These are phyloP conservation scores for Yoshiicerus persimilis DNA, from an alignment of 1,140 invertebrate genomes.

Conservation along the genomic window DNA sequence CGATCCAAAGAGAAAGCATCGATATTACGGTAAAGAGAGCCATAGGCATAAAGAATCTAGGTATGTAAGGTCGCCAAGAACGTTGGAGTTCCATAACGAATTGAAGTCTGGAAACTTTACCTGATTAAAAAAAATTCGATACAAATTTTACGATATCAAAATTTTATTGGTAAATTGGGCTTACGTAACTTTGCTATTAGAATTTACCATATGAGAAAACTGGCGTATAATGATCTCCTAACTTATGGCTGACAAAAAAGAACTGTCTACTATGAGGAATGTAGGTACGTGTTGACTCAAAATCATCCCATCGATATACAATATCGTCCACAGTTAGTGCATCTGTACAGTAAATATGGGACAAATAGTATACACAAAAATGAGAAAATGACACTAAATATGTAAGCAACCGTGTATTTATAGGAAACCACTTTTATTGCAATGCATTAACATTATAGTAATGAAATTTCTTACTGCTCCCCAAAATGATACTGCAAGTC, in stretches of 20 bases:
- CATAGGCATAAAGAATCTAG: not conserved
- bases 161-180: not conserved
- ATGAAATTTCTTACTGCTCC: constrained; percentile 1
- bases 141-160: not conserved
- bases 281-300: not conserved
- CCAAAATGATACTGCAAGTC: not conserved
- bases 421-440: too few species aligned
- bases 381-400: not conserved
- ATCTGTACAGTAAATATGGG: not conserved
- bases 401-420: too few species aligned
- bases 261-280: not conserved
- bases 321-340: not conserved
- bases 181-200: not conserved
- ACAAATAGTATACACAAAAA: not conserved
- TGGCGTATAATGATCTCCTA: not conserved
- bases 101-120: not conserved
- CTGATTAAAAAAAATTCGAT: not conserved
- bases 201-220: not conserved
- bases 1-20: not conserved
- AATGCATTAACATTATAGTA: too few species aligned
- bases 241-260: not conserved
- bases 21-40: constrained; percentile 8
- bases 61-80: constrained; percentile 4
- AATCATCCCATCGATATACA: not conserved
- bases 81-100: not conserved